A percentile compares a stretch with the other conserved stretches of the same genome.
Conservation (phyloP, 2,888 invertebrate species). For the Clitarchus hookeri region DNA sequence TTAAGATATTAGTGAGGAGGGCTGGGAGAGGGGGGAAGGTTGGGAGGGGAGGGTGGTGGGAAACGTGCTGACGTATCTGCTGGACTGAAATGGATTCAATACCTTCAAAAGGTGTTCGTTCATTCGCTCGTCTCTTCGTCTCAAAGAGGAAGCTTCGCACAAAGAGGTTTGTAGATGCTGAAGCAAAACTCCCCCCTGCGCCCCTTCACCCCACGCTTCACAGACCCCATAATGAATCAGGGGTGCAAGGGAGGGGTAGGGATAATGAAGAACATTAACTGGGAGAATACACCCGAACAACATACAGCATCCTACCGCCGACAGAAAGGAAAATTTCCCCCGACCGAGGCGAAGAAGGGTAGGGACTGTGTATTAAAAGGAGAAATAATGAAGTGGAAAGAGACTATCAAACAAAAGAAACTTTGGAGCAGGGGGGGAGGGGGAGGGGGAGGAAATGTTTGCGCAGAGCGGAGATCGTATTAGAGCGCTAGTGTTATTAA, state of each 20-base stretch:
- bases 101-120: slow-evolving; percentile 37
- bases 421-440: not conserved
- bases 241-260: slow-evolving; percentile 16
- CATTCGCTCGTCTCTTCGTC: slow-evolving; percentile 17
- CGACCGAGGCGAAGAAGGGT: not conserved
- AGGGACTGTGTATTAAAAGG: not conserved
- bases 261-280: slow-evolving; percentile 40
- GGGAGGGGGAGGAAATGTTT: not conserved
- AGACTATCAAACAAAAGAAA: slow-evolving; percentile 20
- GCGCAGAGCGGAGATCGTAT: not conserved
- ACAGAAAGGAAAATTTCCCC: slow-evolving; percentile 12
- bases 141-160: not conserved
- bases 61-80: not conserved
- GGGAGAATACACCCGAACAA: slow-evolving; percentile 31
- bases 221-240: slow-evolving; percentile 35
- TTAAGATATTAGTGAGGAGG: slow-evolving; percentile 33
- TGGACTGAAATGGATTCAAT: slow-evolving; percentile 21
- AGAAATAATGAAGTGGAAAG: slow-evolving; percentile 20
- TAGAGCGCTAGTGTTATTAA: not conserved
- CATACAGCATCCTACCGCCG: not conserved
- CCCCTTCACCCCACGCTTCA: slow-evolving; percentile 16
- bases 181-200: slow-evolving; percentile 16
- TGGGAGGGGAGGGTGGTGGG: not conserved
- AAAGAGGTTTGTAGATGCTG: slow-evolving; percentile 27
- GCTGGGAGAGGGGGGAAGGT: not conserved